Percentiles rank a stretch among this genome's conserved stretches.
phyloP scores from a whole-genome alignment of 2,113 vertebrate genomes.

The Python bivittatus region DNA sequence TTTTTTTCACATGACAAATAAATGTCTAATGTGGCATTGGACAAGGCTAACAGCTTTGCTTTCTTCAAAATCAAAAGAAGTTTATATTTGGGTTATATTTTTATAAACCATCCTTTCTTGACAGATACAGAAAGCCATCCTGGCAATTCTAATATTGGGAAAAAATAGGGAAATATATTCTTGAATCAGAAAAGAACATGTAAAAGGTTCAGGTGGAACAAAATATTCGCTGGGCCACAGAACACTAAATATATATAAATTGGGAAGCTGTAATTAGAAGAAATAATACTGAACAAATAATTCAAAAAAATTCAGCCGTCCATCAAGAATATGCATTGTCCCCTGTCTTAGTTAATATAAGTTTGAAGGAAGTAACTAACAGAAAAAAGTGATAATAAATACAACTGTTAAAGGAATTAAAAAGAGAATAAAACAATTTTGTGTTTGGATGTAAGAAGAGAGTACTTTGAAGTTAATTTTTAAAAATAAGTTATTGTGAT shows the following conservation, averaged over 20 bases:
- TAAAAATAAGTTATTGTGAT: neutral
- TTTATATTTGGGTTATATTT: neutral
- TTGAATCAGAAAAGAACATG: neutral
- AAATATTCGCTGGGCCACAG: neutral
- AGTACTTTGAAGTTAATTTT: neutral
- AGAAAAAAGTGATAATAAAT: constrained; percentile 7
- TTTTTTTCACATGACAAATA: no score
- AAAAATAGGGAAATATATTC: neutral
- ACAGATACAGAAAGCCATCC: neutral
- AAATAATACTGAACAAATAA: constrained; percentile 3
- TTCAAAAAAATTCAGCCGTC: neutral
- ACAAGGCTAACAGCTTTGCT: neutral
- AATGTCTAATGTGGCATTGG: no score
- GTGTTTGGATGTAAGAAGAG: neutral
- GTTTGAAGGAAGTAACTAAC: neutral
- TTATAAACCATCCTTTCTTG: neutral
- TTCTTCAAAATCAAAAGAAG: neutral
- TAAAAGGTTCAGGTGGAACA: neutral
- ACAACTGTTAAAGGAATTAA: neutral
- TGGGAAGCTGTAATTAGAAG: neutral
- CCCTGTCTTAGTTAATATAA: neutral
- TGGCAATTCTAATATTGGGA: neutral
- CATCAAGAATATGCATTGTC: neutral
- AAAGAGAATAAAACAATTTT: constrained; percentile 2
- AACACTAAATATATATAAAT: neutral